A percentile compares a stretch with the other conserved stretches of the same genome.
phyloP scores from a whole-genome alignment of 2,888 invertebrate genomes.

The Oxyteleia sp. region DNA sequence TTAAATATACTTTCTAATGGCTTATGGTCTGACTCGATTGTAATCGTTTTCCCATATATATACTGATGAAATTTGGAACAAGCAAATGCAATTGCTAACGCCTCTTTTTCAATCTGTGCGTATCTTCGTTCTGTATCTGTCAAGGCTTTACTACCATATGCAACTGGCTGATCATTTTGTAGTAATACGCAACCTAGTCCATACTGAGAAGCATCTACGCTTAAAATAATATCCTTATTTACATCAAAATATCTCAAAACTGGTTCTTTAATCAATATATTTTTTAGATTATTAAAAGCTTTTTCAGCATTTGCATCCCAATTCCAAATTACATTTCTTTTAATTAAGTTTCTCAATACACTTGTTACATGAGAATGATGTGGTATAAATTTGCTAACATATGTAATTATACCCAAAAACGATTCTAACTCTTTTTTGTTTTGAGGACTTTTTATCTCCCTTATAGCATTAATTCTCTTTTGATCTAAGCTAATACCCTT shows the following conservation, averaged over 20 bases:
- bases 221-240: constrained; percentile 75
- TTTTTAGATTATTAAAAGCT: constrained; percentile 60
- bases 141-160: constrained; percentile 80
- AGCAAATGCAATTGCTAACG: constrained; percentile 80
- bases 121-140: constrained; percentile 77
- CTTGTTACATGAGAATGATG: too few species aligned
- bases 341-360: too few species aligned
- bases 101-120: constrained; percentile 82
- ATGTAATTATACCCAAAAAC: too few species aligned
- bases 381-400: too few species aligned
- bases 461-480: too few species aligned
- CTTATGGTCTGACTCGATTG: constrained; percentile 23
- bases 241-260: constrained; percentile 77
- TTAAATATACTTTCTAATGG: constrained; percentile 13
- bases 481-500: too few species aligned
- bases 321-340: constrained; percentile 17
- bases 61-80: constrained; percentile 81
- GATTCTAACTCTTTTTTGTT: too few species aligned
- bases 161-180: constrained; percentile 81
- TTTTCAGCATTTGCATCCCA: constrained; percentile 55
- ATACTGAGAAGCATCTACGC: constrained; percentile 65
- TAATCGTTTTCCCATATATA: constrained; percentile 77
- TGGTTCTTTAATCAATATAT: constrained; percentile 67
- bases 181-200: constrained; percentile 81
- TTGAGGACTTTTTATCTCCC: too few species aligned